phyloP scores from a whole-genome alignment of 2,797 vertebrate species.

The Eulemur albifrons region DNA sequence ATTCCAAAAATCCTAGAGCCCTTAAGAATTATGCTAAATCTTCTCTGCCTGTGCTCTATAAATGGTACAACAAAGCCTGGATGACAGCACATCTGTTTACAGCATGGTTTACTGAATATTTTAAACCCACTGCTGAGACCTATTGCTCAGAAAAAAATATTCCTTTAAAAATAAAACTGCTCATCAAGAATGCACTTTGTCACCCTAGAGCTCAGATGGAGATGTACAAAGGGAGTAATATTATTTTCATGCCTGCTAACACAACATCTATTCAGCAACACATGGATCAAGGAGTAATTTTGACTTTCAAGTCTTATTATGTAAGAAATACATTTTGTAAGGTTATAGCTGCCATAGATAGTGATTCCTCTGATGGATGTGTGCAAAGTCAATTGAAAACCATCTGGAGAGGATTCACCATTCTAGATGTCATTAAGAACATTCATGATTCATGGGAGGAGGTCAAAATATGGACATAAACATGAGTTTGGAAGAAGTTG shows the following conservation, averaged over 20 bases:
- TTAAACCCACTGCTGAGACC: not conserved
- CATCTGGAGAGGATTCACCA: not conserved
- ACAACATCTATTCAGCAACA: not conserved
- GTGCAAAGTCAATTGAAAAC: not conserved
- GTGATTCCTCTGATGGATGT: not conserved
- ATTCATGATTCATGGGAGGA: not conserved
- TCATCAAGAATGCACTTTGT: not conserved
- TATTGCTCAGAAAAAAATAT: not conserved
- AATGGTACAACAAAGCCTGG: not conserved
- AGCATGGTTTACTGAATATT: not conserved
- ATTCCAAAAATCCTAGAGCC: not conserved
- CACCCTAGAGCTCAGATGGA: not conserved
- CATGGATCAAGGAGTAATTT: not conserved
- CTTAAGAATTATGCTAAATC: not conserved
- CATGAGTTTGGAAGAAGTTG: not conserved
- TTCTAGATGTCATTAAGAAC: not conserved
- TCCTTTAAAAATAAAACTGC: not conserved
- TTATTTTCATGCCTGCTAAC: not conserved
- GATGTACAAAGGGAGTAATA: not conserved
- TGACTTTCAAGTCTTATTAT: not conserved
- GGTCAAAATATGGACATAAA: not conserved
- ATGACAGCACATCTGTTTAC: not conserved
- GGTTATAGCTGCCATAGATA: not conserved
- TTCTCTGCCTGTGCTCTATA: not conserved
- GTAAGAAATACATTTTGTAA: not conserved